Evolutionary conservation across 1,140 invertebrate genomes (phyloP), one percentile per base, ranked within the genome.

Genomic region (Drosophila rhopaloa): DNA sequence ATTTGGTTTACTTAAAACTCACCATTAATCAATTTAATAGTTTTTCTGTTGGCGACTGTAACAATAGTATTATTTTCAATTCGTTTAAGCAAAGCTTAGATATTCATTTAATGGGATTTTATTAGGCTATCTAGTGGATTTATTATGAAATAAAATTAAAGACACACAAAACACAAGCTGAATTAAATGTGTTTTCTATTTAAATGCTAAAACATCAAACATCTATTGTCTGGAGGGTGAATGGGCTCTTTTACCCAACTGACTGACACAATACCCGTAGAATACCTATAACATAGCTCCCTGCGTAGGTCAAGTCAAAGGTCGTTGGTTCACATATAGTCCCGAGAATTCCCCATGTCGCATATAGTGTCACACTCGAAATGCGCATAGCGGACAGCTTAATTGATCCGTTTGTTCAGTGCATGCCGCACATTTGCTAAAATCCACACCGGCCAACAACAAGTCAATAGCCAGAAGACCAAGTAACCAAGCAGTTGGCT

Each of bases 321-420:
- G 60, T 73, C 40, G 59, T 35, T 73, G 67, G 67, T 55, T 71
- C 40, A 70, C 61, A 68, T 71, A 37, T 54, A 43, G 19, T 27
- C 29, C 19, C 24, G 60, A 38, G 47, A 67, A 68, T 68, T 68
- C 60, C n/a, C 13, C 44, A 27, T n/a, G 19, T 32, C 8, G 48
- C 48, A 35, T 16, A 14, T 79, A 47, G 61, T 63, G 79, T 80
- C 71, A 82, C 79, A 48, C 51, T 53, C 35, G 58, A 63, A 68
- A 77, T 77, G 72, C 68, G 37, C 59, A 58, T 67, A 66, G 54
- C 50, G 68, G 84, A 89, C 84, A 84, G 51, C 77, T 68, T 89
- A 89, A 88, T 89, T 89, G 76, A 80, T 66, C 59, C 56, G 60
- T 71, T 76, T 71, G 61, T 62, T 76, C 55, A 63, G 65, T 56